These are phyloP conservation scores for Anagyrus pseudococci DNA, from an alignment of 2,888 invertebrate species.

Conservation along the genomic window DNA sequence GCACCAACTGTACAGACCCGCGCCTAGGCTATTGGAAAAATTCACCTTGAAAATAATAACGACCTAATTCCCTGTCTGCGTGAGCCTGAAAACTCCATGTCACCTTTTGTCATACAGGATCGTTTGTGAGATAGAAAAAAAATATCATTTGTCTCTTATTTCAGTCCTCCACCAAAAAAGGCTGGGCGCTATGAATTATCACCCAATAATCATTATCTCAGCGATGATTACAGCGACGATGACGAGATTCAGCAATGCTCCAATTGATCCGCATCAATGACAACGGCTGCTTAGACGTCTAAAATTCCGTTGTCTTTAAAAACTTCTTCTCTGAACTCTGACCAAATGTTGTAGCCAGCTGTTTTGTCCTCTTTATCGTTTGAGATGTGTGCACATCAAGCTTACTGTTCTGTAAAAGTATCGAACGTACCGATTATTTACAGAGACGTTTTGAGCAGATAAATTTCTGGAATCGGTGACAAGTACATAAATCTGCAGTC, in stretches of 20 bases:
- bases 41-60: neutral
- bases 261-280: constrained; percentile 28
- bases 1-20: too few relatives aligned
- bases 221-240: constrained; percentile 60
- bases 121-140: neutral
- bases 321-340: constrained; percentile 21
- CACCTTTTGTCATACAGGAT: neutral
- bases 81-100: neutral
- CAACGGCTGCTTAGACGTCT: constrained; percentile 8
- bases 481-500: too few relatives aligned
- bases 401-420: too few relatives aligned
- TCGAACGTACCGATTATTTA: too few relatives aligned
- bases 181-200: constrained; percentile 61
- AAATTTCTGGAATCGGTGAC: too few relatives aligned
- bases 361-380: constrained; percentile 18
- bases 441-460: neutral
- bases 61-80: neutral
- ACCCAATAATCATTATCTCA: constrained; percentile 53
- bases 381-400: neutral
- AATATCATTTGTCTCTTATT: constrained; percentile 38
- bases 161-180: constrained; percentile 63
- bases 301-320: constrained; percentile 31
- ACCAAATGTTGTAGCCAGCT: constrained; percentile 26
- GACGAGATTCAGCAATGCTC: constrained; percentile 47
- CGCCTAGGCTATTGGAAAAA: too few relatives aligned